phyloP scores from a whole-genome alignment of 2,888 invertebrate genomes.

The Ceriagrion tenellum region DNA sequence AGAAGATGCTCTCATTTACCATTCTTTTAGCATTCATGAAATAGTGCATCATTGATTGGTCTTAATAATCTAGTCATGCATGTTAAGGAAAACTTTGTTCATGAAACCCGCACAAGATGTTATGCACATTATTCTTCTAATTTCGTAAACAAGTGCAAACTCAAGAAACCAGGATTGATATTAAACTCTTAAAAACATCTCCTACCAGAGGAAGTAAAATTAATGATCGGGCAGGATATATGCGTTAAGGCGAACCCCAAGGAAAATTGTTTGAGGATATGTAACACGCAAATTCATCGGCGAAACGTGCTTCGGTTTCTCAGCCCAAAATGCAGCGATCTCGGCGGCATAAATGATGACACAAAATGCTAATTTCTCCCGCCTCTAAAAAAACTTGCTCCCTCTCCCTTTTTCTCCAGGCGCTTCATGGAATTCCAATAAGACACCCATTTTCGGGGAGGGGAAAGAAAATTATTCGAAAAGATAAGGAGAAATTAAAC shows the following conservation, averaged over 20 bases:
- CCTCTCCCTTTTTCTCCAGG: background rate
- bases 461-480: background rate
- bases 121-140: no score
- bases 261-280: background rate
- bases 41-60: no score
- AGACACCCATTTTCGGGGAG: background rate
- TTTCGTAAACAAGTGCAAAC: no score
- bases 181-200: no score
- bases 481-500: conserved; percentile 29
- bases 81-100: no score
- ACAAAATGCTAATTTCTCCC: background rate
- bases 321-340: background rate
- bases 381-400: background rate
- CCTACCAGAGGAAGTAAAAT: background rate
- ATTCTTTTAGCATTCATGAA: no score
- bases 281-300: background rate
- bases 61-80: no score
- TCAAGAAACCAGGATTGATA: no score
- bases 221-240: background rate
- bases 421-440: conserved; percentile 18
- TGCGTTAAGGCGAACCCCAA: background rate
- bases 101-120: no score
- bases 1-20: no score
- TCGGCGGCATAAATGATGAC: background rate
- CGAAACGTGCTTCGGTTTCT: background rate